Conservation (phyloP, 2,113 vertebrate species). For the Brachypteracias leptosomus region DNA sequence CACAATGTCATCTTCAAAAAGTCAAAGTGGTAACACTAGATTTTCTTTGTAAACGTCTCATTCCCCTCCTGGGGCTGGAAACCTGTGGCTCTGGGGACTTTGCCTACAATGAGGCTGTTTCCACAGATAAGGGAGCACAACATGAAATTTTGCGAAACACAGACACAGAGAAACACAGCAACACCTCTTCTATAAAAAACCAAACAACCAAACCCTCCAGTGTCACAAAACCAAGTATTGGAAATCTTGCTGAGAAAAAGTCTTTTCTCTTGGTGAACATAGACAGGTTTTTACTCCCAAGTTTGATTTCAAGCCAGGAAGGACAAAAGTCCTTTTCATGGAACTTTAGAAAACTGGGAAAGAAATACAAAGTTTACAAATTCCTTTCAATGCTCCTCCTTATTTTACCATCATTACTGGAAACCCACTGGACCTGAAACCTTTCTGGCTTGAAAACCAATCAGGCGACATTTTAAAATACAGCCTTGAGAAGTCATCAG, state of each 20-base stretch:
- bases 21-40: background rate
- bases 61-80: background rate
- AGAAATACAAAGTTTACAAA: slow-evolving; percentile 34
- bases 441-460: slow-evolving; percentile 34
- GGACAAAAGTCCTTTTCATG: slow-evolving; percentile 37
- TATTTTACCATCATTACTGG: slow-evolving; percentile 30
- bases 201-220: too few relatives aligned
- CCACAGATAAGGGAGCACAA: background rate
- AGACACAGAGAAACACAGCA: background rate
- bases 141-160: background rate
- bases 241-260: background rate
- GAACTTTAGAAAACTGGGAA: background rate
- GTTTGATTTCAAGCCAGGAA: slow-evolving; percentile 16
- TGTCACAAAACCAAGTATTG: background rate
- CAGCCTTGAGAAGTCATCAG: slow-evolving; percentile 21
- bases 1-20: background rate
- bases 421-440: slow-evolving; percentile 23
- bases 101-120: background rate
- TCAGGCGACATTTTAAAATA: slow-evolving; percentile 20
- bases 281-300: background rate
- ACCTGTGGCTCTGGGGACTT: background rate
- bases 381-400: slow-evolving; percentile 12
- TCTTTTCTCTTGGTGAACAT: slow-evolving; percentile 4
- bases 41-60: background rate
- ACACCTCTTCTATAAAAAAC: too few relatives aligned